Evolutionary conservation across 2,113 vertebrate genomes (phyloP).

Genomic region (Riparia riparia): DNA sequence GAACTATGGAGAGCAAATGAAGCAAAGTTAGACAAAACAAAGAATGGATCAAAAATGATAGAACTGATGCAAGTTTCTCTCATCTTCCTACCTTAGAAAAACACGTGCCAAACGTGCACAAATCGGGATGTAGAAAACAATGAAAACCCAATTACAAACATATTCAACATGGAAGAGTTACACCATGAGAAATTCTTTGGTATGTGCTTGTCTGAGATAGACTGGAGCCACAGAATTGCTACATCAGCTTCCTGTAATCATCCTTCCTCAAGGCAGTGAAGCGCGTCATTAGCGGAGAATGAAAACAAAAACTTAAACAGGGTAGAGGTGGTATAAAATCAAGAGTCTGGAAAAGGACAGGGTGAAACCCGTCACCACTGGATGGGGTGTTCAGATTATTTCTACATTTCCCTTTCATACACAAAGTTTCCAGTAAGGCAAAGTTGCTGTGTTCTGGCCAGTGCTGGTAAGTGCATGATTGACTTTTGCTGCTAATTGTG

Average conservation of each 20-base stretch:
- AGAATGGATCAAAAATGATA: neutral
- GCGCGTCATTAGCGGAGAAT: accelerated
- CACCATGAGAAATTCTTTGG: neutral
- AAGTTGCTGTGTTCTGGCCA: neutral
- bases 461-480: neutral
- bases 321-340: neutral
- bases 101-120: accelerated
- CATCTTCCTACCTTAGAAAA: neutral
- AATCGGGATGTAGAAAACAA: neutral
- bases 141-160: neutral
- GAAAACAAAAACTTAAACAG: neutral
- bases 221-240: neutral
- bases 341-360: neutral
- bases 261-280: neutral
- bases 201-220: neutral
- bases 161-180: neutral
- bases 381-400: neutral
- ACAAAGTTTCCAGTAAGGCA: neutral
- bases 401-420: neutral
- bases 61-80: neutral
- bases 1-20: neutral
- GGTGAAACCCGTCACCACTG: neutral
- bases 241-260: neutral
- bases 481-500: neutral
- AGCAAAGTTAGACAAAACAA: neutral